Evolutionary conservation across 1,140 invertebrate genomes (phyloP), one percentile per base, ranked within the genome.

Genomic region (Nilaparvata lugens): DNA sequence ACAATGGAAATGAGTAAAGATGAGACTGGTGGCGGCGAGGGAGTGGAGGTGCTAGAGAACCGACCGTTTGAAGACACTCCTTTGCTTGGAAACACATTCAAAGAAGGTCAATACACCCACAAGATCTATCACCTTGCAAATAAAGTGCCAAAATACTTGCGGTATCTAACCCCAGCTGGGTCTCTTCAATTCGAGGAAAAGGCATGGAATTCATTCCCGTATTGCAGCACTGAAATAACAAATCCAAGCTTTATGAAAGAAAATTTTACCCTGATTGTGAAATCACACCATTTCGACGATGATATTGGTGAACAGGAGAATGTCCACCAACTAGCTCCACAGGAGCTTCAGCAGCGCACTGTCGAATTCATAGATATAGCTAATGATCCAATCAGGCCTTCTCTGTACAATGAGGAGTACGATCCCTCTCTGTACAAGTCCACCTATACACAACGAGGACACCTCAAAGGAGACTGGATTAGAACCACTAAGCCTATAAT

Each of bases 91-190:
- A 31, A 31, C n/a, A 4, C 21, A 54, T 54, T 24, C 23, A 54
- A 23, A 19, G 94, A 94, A 62, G 95, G 95, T 62, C 97, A 99
- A 76, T 99, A 98, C 74, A 99, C 97, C 13, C 89, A 89, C 69
- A 99, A 99, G 80, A 91, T 98, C 62, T 99, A 97, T 75, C 95
- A 99, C 76, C 90, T 99, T 65, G 95, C 93, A 23, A 94, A 89
- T 70, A 94, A 97, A 78, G 78, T 99, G 66, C 96, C 97, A 55
- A 87, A 18, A 48, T 48, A 19, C 18, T 7, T 48, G 1, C 13
- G 45, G 9, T 23, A 48, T 23, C 16, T 48, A 6, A 23, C 45
- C 5, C 45, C 45, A 6, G 16, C 16, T 19, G 45, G 45, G 18
- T 18, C 45, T 19, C 45, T 48, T 6, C 16, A 48, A 14, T 23